Evolutionary conservation across 2,797 vertebrate species (phyloP), one percentile per base, ranked within the genome.

Genomic region (Enteromius viviparus): DNA sequence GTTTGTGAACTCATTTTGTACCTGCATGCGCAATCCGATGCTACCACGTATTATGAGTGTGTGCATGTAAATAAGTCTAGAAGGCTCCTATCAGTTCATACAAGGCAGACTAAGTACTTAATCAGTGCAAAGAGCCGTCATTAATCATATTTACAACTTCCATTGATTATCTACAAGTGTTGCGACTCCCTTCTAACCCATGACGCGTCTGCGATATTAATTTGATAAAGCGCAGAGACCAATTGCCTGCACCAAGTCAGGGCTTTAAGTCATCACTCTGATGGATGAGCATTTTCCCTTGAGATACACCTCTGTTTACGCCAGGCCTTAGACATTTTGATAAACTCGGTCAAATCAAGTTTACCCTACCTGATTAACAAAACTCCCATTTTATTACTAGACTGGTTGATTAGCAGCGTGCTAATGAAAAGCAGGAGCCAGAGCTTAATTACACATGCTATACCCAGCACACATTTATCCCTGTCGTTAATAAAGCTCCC

Each of bases 131-230:
- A 92, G 89, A 92, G 90, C 81, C 88, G 77, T 88, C 92, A 94
- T 95, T 93, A 94, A 94, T 90, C 93, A 94, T 94, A 94, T 94
- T 94, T 94, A 94, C 94, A 94, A 93, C 93, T 90, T 87, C 91
- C 94, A 95, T 95, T 94, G 94, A 95, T 94, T 94, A 93, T 86
- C 86, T 87, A 85, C 84, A 86, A 89, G 88, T 90, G 90, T 92
- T 89, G 90, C 58, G 86, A 89, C 92, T 93, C 91, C 76, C 83
- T 87, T 60, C 88, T 89, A 89, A 92, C 91, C 89, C 81, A 34
- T 77, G 89, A 91, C 89, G 87, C 87, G 76, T 83, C 69, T 51
- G 76, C 75, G 74, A 89, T 89, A 93, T 93, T 94, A 94, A 93
- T 92, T 90, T 90, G 88, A 87, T 92, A 83, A 91, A 92, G 93